Evolutionary conservation across 2,888 invertebrate genomes (phyloP).

Genomic region (Leucophora obtusa): DNA sequence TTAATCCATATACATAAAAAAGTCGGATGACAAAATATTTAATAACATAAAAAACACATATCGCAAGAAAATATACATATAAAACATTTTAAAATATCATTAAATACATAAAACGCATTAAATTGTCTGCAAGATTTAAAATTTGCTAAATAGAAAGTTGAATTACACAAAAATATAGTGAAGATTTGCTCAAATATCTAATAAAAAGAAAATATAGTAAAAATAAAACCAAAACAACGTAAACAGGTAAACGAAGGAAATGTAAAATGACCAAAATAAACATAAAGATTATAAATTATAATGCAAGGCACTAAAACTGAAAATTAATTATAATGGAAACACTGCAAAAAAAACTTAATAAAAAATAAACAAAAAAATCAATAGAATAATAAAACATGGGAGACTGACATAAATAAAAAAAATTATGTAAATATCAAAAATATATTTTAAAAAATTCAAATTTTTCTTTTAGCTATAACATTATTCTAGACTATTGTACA

Average conservation of each 20-base stretch:
- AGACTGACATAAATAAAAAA: conserved; percentile 17
- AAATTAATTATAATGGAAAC: background rate
- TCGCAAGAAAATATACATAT: background rate
- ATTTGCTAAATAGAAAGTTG: too few species aligned
- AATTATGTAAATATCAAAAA: background rate
- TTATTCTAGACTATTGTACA: background rate
- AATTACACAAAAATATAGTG: too few species aligned
- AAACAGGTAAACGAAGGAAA: conserved; percentile 15
- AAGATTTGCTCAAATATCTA: too few species aligned
- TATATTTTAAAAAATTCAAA: background rate
- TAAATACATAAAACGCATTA: background rate
- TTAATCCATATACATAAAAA: too few species aligned
- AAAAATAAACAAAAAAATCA: background rate
- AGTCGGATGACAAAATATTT: too few species aligned
- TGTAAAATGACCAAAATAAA: conserved; percentile 1
- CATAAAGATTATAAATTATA: background rate
- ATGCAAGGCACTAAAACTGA: background rate
- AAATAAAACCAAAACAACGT: conserved; percentile 1
- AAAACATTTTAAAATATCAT: background rate
- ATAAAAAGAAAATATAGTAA: too few species aligned
- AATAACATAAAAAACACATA: background rate
- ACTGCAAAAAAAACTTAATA: background rate
- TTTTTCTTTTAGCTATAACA: background rate
- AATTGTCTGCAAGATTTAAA: too few species aligned
- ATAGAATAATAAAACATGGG: conserved; percentile 8